Conservation (phyloP, 2,113 vertebrate species). For the Rissa tridactyla region DNA sequence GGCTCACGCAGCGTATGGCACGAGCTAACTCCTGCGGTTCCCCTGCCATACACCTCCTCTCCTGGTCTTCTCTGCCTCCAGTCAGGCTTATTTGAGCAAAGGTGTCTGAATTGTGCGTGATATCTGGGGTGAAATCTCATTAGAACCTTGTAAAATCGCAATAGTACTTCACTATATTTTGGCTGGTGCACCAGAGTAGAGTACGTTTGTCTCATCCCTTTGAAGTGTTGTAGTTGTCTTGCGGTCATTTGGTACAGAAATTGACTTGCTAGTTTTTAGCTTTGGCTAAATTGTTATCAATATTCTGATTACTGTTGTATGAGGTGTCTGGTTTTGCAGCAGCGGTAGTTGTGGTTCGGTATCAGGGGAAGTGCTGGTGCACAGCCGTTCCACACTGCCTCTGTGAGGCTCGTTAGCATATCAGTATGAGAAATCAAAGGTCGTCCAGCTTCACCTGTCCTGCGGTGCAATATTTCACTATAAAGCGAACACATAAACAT, state of each 20-base stretch:
- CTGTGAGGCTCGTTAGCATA: too few relatives aligned
- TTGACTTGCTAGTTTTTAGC: background rate
- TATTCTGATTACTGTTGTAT: background rate
- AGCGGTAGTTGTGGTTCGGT: background rate
- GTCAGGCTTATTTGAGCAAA: background rate
- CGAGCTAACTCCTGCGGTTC: background rate
- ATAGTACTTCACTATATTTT: fast-evolving
- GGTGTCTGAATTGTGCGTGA: background rate
- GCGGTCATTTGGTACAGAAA: background rate
- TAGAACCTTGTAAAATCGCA: background rate
- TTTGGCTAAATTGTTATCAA: background rate
- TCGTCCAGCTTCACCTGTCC: background rate
- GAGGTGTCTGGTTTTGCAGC: background rate
- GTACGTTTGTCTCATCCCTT: background rate
- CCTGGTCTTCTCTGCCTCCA: background rate
- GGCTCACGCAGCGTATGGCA: fast-evolving
- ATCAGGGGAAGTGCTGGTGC: background rate
- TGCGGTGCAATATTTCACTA: background rate
- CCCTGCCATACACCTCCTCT: background rate
- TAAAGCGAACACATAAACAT: background rate
- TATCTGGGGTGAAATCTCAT: background rate
- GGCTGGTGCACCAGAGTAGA: background rate
- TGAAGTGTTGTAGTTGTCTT: background rate
- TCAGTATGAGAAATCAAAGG: background rate
- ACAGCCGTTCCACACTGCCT: background rate